Base-by-base conservation (phyloP, 2,113 vertebrate species). In the Apodemus sylvaticus region DNA sequence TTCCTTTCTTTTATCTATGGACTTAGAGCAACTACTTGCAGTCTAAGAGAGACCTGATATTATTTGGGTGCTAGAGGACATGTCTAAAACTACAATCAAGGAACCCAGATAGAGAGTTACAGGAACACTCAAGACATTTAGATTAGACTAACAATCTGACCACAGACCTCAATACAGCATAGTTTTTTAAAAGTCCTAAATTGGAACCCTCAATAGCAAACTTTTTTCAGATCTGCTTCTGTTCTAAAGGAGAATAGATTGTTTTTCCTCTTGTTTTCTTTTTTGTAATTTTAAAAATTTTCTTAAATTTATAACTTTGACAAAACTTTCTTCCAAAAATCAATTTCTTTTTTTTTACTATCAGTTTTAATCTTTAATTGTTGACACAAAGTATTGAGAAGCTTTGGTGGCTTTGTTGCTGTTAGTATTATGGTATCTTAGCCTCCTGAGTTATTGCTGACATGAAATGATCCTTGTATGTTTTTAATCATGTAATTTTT, bases 81-180 rank as follows among this genome's bases (percentile, higher is more conserved):
- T 86, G 19, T 16, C 3, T 19, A 36, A 66, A 66, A 36, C 39
- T 22, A 31, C 42, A 66, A 22, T 20, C 39, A 34, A 36, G 60
- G 36, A 5, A 64, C 42, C 5, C 20, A 8, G 13, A 66, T 34
- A 31, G 4, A 22, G 42, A 66, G 4, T 48, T 11, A 13, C 17
- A 86, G 3, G 2, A 22, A 68, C 19, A 24, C 5, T 51, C 5
- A 7, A 36, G 19, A 3, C 29, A 24, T 0, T 34, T 3, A 36
- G 42, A 22, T 7, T 51, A 19, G 1, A 36, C 62, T 68, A 2
- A 11, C 1, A 36, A 13, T 31, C 19, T 26, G 2, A 70, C 31
- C 1, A 0, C 34, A 68, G 34, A 0, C 10, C 11, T 31, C 19
- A 66, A n/a, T 24, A 11, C 19, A 66, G 31, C 36, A 36, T 13